Evolutionary conservation across 2,888 invertebrate genomes (phyloP), one percentile per base, ranked within the genome.

Genomic region (Lasius fuliginosus): DNA sequence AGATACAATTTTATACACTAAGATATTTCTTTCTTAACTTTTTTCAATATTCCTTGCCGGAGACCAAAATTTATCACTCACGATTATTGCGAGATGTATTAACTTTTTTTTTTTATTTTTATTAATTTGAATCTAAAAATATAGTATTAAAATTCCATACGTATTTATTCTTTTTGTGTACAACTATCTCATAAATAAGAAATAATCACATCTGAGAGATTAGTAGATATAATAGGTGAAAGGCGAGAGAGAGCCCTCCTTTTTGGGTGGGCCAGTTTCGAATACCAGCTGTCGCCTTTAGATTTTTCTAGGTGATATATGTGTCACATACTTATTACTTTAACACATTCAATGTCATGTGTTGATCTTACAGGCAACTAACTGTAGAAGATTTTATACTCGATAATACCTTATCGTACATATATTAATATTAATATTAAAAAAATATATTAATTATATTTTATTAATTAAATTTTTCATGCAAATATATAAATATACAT

Each of bases 241-340:
- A 65, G 65, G n/a, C 36, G 18, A 60, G 30, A 60, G 30, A 18
- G 36, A 5, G 23, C 23, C 36, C 36, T 18, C 12, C 5, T n/a
- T n/a, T 30, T 64, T 65, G 1, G 40, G 40, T 65, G 65, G 65
- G 36, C 64, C n/a, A 64, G 18, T 4, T 40, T 65, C 23, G 15
- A 65, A 65, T 65, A 65, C 23, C 64, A 40, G 23, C n/a, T 12
- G 65, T 23, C 6, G n/a, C 2, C 23, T 65, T 40, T n/a, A 40
- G 8, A 71, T 71, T 23, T 33, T 71, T 33, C 49, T 71, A 71
- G 8, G 12, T 71, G 18, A 71, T 36, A 49, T 30, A 49, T 49
- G 46, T 3, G 9, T 71, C 71, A 71, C n/a, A 6, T 53, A 33
- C 4, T 8, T 71, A 36, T 42, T n/a, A 60, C 23, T 67, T 49